phyloP scores from a whole-genome alignment of 2,888 invertebrate genomes.

The Drosophila picticornis region DNA sequence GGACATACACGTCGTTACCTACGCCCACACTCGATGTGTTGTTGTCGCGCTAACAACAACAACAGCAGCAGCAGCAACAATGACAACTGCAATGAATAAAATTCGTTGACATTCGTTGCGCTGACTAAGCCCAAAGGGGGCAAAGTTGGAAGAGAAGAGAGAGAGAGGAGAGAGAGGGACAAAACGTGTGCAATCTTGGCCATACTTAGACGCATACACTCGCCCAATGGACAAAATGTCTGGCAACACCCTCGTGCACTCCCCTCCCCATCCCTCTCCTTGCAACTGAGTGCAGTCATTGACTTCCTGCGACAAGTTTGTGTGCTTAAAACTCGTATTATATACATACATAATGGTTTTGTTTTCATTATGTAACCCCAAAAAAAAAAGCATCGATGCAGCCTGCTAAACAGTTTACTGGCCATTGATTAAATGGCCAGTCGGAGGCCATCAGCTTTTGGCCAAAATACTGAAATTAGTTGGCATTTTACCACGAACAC shows the following conservation, averaged over 20 bases:
- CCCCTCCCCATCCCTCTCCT: background rate
- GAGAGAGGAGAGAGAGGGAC: background rate
- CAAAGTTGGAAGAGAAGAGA: background rate
- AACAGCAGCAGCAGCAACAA: constrained; percentile 48
- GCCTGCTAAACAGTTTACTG: constrained; percentile 54
- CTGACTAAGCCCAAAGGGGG: constrained; percentile 65
- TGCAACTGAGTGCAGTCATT: constrained; percentile 21
- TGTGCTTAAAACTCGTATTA: constrained; percentile 62
- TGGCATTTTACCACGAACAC: constrained; percentile 82
- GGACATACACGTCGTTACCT: constrained; percentile 48
- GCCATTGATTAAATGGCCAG: constrained; percentile 68
- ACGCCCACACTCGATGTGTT: constrained; percentile 60
- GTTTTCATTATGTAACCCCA: constrained; percentile 69
- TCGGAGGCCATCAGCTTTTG: constrained; percentile 51
- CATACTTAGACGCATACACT: constrained; percentile 54
- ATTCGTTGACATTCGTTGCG: constrained; percentile 73
- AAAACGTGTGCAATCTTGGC: constrained; percentile 65
- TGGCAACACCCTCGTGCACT: constrained; percentile 49
- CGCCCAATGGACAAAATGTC: constrained; percentile 38
- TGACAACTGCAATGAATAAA: constrained; percentile 64
- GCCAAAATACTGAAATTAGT: constrained; percentile 78
- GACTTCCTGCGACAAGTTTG: constrained; percentile 73
- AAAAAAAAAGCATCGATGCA: constrained; percentile 34
- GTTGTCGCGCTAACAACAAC: constrained; percentile 41
- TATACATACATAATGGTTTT: constrained; percentile 69